These are phyloP conservation scores for Pycnonotus jocosus DNA, from an alignment of 2,113 vertebrate species.

Conservation along the genomic window DNA sequence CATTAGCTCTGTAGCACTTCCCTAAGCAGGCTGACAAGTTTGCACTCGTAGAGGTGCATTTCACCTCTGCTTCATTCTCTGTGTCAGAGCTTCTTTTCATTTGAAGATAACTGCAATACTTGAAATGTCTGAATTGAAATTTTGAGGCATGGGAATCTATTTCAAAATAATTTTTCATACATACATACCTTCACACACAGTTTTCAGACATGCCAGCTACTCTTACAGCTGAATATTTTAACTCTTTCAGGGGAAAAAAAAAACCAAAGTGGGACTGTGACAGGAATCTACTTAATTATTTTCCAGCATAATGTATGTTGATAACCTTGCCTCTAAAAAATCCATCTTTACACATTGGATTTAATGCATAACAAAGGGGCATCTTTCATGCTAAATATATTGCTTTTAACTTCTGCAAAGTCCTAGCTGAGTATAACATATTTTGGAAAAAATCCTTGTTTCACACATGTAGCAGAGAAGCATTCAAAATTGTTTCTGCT, in stretches of 20 bases:
- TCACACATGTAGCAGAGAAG: background rate
- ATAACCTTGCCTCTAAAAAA: background rate
- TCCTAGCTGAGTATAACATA: background rate
- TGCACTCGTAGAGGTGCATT: background rate
- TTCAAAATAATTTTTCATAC: background rate
- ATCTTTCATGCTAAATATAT: background rate
- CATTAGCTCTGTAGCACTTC: background rate
- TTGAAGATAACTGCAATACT: background rate
- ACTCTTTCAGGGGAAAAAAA: background rate
- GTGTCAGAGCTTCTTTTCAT: background rate
- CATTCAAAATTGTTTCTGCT: background rate
- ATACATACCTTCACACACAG: no score
- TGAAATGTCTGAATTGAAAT: background rate
- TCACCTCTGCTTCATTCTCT: accelerated
- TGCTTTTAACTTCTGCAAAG: background rate
- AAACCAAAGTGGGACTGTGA: background rate
- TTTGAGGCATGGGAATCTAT: background rate
- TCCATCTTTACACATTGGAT: background rate
- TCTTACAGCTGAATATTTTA: background rate
- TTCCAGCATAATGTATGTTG: background rate
- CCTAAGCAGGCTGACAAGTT: background rate
- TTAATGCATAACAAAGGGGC: background rate
- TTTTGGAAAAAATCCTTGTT: background rate
- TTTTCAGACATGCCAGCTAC: background rate
- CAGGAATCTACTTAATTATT: background rate